Percentiles rank a stretch among this genome's conserved stretches.
Evolutionary conservation across 23 tunicate species (phyloP).

Genomic region (Trididemnum miniatum): DNA sequence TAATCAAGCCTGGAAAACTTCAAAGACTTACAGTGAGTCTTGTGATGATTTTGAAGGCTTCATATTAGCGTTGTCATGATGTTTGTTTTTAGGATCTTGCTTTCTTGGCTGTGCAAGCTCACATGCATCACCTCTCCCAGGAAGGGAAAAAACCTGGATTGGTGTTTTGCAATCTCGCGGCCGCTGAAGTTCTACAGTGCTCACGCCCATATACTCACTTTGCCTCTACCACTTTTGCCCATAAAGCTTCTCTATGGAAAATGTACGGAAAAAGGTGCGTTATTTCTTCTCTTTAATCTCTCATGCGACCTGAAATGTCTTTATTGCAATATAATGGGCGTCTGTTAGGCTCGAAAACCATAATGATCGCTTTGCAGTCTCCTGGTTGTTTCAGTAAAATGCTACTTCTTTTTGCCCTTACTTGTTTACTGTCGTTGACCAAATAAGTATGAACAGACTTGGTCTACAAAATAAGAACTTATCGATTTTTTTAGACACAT

Average conservation of each 20-base stretch:
- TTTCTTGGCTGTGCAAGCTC: conserved; percentile 61
- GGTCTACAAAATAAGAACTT: too few relatives aligned
- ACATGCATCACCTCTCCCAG: conserved; percentile 35
- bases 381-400: too few relatives aligned
- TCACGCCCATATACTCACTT: conserved; percentile 44
- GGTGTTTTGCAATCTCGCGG: conserved; percentile 57
- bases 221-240: conserved; percentile 49
- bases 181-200: conserved; percentile 67
- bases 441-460: too few relatives aligned
- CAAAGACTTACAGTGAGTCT: conserved; percentile 56
- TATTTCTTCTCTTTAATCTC: too few relatives aligned
- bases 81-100: conserved; percentile 59
- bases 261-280: conserved; percentile 80
- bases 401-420: too few relatives aligned
- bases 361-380: too few relatives aligned
- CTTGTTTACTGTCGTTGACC: too few relatives aligned
- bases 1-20: conserved; percentile 65
- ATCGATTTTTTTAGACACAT: conserved; percentile 53
- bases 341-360: too few relatives aligned
- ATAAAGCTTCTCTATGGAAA: conserved; percentile 86
- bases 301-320: too few relatives aligned
- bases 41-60: too few relatives aligned
- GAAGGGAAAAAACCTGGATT: conserved; percentile 48
- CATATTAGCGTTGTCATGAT: too few relatives aligned
- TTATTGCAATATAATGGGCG: too few relatives aligned